Percentiles rank a stretch among this genome's conserved stretches.
Evolutionary conservation across 2,113 vertebrate genomes (phyloP).

Genomic region (Podarcis raffonei): DNA sequence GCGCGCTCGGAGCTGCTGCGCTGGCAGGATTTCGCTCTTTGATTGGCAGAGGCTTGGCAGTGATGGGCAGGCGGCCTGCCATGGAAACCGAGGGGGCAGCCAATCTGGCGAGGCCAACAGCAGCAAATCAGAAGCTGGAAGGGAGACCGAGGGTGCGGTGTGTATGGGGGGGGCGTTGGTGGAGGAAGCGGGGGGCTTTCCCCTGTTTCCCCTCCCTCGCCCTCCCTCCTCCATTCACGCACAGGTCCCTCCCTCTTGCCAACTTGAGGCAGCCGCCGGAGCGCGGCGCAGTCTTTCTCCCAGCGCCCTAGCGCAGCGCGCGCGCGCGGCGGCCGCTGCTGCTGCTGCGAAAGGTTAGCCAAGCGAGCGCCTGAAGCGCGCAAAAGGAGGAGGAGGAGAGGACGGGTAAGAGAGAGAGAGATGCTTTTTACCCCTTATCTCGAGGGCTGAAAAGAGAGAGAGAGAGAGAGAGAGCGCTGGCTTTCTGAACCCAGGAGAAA

Average conservation of each 20-base stretch:
- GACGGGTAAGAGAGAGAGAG: not conserved
- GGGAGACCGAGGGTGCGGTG: constrained; percentile 16
- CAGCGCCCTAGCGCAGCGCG: not conserved
- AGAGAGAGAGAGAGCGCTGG: not conserved
- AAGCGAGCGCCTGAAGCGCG: not conserved
- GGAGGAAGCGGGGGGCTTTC: not conserved
- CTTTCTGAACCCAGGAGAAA: not conserved
- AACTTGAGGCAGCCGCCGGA: not conserved
- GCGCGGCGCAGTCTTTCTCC: constrained; percentile 2
- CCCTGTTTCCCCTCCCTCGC: not conserved
- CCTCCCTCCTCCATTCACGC: constrained; percentile 2
- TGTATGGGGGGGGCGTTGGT: not conserved
- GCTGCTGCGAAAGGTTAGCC: not conserved
- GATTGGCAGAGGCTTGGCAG: constrained; percentile 90
- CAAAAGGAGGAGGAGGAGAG: not conserved
- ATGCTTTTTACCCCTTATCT: not conserved
- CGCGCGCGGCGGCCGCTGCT: not conserved
- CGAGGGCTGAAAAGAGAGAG: not conserved
- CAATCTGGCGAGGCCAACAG: constrained; percentile 78
- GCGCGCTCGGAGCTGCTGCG: not conserved
- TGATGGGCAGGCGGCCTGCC: constrained; percentile 90
- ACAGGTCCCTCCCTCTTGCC: not conserved
- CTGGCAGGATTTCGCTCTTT: constrained; percentile 58
- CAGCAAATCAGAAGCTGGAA: constrained; percentile 75
- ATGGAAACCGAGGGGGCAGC: constrained; percentile 79